These are phyloP conservation scores for Melinaea marsaeus DNA, from an alignment of 2,888 invertebrate species.

Conservation along the genomic window DNA sequence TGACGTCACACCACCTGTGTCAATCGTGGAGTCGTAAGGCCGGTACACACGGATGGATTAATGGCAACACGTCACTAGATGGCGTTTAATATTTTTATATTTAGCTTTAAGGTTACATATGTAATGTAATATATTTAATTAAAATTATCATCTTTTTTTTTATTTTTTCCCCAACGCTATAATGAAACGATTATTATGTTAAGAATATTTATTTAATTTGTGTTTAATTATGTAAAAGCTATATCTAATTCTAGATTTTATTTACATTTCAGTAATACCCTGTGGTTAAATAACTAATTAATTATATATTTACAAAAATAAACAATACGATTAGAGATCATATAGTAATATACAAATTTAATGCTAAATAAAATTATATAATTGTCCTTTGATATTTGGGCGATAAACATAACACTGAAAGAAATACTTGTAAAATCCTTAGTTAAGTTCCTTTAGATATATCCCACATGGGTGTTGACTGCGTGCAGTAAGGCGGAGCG, in stretches of 20 bases:
- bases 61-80: conserved; percentile 44
- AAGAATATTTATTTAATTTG: conserved; percentile 13
- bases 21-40: conserved; percentile 6
- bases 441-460: too few species aligned
- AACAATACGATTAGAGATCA: conserved; percentile 21
- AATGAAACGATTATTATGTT: conserved; percentile 1
- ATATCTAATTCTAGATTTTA: too few species aligned
- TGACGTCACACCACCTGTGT: too few species aligned
- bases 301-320: too few species aligned
- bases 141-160: conserved; percentile 51
- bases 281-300: too few species aligned
- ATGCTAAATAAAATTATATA: conserved; percentile 2
- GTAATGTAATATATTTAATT: conserved; percentile 68
- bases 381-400: too few species aligned
- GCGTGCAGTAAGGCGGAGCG: too few species aligned
- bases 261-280: too few species aligned
- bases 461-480: too few species aligned
- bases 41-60: conserved; percentile 29
- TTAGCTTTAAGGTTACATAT: conserved; percentile 62
- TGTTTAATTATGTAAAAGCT: too few species aligned
- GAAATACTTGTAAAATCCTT: too few species aligned
- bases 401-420: background rate
- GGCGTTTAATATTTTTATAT: conserved; percentile 73
- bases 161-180: background rate
- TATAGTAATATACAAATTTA: conserved; percentile 1